phyloP scores from a whole-genome alignment of 2,888 invertebrate genomes.

The Cistogaster globosa region DNA sequence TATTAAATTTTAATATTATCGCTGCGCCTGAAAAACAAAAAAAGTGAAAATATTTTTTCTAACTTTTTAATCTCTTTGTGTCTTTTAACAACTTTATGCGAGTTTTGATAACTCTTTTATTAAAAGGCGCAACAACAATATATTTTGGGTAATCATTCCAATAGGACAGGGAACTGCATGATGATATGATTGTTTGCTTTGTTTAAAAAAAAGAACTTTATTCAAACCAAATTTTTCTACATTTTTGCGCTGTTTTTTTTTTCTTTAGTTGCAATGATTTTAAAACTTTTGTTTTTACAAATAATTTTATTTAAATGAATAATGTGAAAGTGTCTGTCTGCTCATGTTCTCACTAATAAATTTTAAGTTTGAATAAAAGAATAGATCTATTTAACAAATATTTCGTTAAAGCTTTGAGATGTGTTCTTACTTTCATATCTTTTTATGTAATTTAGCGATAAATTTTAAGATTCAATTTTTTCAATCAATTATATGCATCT shows the following conservation, averaged over 20 bases:
- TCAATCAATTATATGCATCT: no score
- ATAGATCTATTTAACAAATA: no score
- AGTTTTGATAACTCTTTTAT: background rate
- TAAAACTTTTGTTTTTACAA: no score
- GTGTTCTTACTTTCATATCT: no score
- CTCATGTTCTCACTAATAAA: no score
- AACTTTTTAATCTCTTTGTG: background rate
- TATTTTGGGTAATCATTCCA: background rate
- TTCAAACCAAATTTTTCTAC: background rate
- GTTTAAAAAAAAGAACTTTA: background rate
- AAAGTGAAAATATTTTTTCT: background rate
- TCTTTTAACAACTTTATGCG: background rate
- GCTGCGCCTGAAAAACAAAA: conserved; percentile 1
- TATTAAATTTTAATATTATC: background rate
- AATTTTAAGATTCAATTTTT: no score
- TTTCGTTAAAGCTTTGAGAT: no score
- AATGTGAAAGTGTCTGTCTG: no score
- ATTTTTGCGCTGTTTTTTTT: background rate
- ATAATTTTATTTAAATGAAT: no score
- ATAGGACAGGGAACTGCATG: conserved; percentile 68
- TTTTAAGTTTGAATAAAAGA: no score
- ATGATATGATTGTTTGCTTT: conserved; percentile 40
- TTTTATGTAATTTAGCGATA: no score
- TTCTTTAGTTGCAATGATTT: no score
- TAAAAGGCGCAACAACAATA: conserved; percentile 5